A percentile compares a stretch with the other conserved stretches of the same genome.
Conservation (phyloP, 2,888 invertebrate genomes). For the Agrotis ipsilon region DNA sequence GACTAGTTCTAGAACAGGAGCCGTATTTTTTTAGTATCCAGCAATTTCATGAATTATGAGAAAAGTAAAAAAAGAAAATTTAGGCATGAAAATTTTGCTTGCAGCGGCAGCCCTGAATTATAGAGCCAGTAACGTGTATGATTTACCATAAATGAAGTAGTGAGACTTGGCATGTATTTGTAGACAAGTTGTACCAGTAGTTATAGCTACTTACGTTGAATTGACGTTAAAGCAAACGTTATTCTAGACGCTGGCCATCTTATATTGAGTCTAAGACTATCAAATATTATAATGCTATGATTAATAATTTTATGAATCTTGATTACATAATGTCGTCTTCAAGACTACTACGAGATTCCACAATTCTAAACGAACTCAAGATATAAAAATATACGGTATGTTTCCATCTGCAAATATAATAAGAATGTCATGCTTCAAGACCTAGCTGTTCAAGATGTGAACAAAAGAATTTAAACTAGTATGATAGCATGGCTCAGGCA, state of each 20-base stretch:
- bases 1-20: background rate
- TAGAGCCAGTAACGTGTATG: conserved; percentile 24
- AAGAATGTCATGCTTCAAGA: no score
- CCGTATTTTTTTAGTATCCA: background rate
- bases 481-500: background rate
- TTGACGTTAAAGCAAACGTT: conserved; percentile 15
- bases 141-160: conserved; percentile 43
- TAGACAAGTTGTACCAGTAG: conserved; percentile 33
- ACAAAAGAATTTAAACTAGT: no score
- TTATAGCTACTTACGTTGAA: conserved; percentile 8
- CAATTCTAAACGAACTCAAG: background rate
- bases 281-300: conserved; percentile 4
- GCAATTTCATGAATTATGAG: background rate
- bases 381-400: no score
- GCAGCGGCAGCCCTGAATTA: conserved; percentile 37
- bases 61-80: background rate
- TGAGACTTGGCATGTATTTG: conserved; percentile 34
- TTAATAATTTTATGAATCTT: background rate
- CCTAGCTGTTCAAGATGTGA: no score
- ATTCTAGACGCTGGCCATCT: conserved; percentile 10
- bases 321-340: background rate
- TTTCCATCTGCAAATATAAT: no score
- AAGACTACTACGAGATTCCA: background rate
- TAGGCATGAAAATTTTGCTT: background rate
- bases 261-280: background rate